Percentiles rank a stretch among this genome's conserved stretches.
phyloP scores from a whole-genome alignment of 2,113 vertebrate species.

The Poeciliopsis occidentalis region DNA sequence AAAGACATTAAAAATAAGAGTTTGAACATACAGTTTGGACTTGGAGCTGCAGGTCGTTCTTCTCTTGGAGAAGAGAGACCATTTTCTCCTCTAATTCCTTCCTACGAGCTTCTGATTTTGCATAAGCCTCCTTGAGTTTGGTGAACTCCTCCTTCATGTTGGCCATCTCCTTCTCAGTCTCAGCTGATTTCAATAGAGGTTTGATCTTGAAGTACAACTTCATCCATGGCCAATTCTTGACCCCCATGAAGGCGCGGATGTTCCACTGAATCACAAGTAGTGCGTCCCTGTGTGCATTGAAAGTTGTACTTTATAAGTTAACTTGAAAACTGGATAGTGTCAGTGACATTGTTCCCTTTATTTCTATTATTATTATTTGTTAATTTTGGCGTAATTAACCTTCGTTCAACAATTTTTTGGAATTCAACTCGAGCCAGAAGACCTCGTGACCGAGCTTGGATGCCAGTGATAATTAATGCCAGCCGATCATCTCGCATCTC shows the following conservation, averaged over 20 bases:
- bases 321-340: not conserved
- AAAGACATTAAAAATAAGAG: too few species aligned
- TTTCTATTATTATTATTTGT: not conserved
- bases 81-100: slow-evolving; percentile 95
- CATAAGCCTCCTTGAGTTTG: slow-evolving; percentile 85
- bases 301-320: not conserved
- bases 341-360: not conserved
- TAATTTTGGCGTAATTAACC: slow-evolving; percentile 61
- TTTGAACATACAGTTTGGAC: slow-evolving; percentile 85
- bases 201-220: slow-evolving; percentile 92
- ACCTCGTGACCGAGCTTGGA: slow-evolving; percentile 85
- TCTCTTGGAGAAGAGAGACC: slow-evolving; percentile 92
- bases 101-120: slow-evolving; percentile 87
- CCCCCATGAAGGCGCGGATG: slow-evolving; percentile 88
- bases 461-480: slow-evolving; percentile 85
- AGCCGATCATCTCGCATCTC: slow-evolving; percentile 91
- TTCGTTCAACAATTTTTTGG: slow-evolving; percentile 88
- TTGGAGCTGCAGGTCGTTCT: slow-evolving; percentile 89
- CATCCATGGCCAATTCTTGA: slow-evolving; percentile 93
- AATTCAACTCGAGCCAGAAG: slow-evolving; percentile 87
- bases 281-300: slow-evolving; percentile 77
- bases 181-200: slow-evolving; percentile 86
- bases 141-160: slow-evolving; percentile 86
- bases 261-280: slow-evolving; percentile 90
- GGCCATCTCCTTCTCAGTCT: slow-evolving; percentile 87